Evolutionary conservation across 2,888 invertebrate genomes (phyloP).

Genomic region (Doris montereyensis): DNA sequence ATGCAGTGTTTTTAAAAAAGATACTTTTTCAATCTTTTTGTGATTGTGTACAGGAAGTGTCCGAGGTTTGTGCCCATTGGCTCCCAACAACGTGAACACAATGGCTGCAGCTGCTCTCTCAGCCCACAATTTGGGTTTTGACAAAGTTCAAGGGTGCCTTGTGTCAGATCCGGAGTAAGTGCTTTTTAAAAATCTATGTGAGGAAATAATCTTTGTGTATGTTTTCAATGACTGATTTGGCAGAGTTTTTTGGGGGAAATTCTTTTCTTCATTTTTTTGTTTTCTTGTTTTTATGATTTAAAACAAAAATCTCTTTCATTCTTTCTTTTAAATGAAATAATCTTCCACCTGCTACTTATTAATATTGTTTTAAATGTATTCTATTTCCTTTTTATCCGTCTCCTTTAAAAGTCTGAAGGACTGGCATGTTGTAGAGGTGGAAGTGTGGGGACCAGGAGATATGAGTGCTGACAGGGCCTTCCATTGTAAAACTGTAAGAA

Average conservation of each 20-base stretch:
- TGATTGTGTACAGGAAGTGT: conserved; percentile 73
- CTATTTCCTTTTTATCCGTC: not conserved
- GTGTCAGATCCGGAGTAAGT: conserved; percentile 75
- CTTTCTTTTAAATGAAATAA: too few species aligned
- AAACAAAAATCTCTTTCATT: too few species aligned
- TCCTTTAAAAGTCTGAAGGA: conserved; percentile 70
- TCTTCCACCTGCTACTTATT: too few species aligned
- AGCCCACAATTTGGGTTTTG: conserved; percentile 75
- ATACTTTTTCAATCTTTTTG: not conserved
- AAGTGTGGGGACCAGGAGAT: conserved; percentile 72
- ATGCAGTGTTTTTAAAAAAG: not conserved
- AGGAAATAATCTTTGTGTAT: too few species aligned
- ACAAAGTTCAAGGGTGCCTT: conserved; percentile 74
- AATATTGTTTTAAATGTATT: not conserved
- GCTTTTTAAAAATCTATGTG: not conserved
- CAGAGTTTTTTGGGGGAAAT: too few species aligned
- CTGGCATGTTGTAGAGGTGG: conserved; percentile 76
- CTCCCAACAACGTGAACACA: conserved; percentile 78
- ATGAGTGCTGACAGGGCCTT: conserved; percentile 61
- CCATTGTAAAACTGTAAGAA: conserved; percentile 72
- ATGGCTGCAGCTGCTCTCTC: conserved; percentile 77
- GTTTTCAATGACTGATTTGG: too few species aligned
- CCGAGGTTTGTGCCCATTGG: conserved; percentile 75
- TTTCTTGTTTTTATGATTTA: too few species aligned
- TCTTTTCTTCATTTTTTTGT: too few species aligned